Base-by-base conservation (phyloP, 2,797 vertebrate genomes). In the Adrianichthys oophorus region DNA sequence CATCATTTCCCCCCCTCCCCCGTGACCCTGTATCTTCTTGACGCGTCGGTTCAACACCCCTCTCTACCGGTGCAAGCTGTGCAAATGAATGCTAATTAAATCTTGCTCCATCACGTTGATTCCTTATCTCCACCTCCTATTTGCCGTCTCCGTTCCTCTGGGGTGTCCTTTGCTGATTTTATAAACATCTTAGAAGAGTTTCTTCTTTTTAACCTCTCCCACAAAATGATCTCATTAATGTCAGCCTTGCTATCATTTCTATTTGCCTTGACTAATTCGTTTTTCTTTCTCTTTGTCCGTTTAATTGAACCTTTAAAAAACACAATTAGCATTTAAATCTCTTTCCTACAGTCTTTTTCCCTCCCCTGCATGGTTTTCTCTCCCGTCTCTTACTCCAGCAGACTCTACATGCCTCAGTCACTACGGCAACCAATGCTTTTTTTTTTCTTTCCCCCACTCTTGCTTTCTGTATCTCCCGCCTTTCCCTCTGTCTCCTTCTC, bases 401-500 rank as follows among this genome's bases (percentile, higher is more conserved):
- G 83, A 86, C 85, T 87, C 87, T 88, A 81, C 87, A 89, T 90
- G 87, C 89, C 90, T 93, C 91, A 87, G 92, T 93, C 91, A 87
- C 92, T 91, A 92, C 76, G 92, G 92, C 92, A 93, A 93, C 92
- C 89, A 71, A 92, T 90, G 91, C 90, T 87, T 91, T 90, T 90
- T 89, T 13, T 37, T 18, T 41, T 42, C 40, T 40, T 80, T 83
- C 54, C 41, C 40, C 46, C 83, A 84, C 79, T 68, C 85, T 89
- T 72, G 68, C 83, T 83, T 85, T 84, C 83, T 78, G 61, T 80
- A 80, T 89, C 84, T 86, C 85, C 84, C 78, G 79, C 78, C 75
- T 84, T 70, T 79, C 83, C 81, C 83, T 82, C 82, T 70, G 78
- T 65, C 85, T 91, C 86, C 70, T 80, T 82, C 84, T 80, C 87